A percentile compares a stretch with the other conserved stretches of the same genome.
These are phyloP conservation scores for Cirrhinus mrigala DNA, from an alignment of 2,797 vertebrate species.

Conservation along the genomic window DNA sequence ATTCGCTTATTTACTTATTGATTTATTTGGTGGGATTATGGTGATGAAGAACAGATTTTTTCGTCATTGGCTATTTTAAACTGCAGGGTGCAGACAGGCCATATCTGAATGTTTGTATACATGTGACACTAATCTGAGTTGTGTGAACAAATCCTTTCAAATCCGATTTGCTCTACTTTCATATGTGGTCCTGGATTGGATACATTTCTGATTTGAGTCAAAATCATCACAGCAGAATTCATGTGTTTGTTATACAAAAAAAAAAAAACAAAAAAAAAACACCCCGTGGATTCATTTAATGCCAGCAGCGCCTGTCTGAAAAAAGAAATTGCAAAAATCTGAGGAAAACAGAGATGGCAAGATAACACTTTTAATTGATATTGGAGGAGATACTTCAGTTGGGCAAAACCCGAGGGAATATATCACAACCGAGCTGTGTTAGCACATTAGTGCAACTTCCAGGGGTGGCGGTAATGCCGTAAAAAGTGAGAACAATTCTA, in stretches of 20 bases:
- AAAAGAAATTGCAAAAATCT: background rate
- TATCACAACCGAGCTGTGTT: background rate
- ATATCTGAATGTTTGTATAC: conserved; percentile 13
- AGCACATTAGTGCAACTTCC: conserved; percentile 15
- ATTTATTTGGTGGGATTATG: conserved; percentile 17
- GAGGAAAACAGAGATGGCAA: background rate
- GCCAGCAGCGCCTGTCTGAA: background rate
- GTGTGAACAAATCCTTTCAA: conserved; percentile 34
- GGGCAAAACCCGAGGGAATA: conserved; percentile 2
- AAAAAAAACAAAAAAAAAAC: background rate
- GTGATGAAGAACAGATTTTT: background rate
- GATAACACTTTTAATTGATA: conserved; percentile 22
- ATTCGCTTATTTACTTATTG: conserved; percentile 9
- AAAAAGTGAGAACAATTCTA: conserved; percentile 3
- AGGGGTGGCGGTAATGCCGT: background rate
- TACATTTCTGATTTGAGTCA: conserved; percentile 20
- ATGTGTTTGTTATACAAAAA: background rate
- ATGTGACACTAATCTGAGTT: conserved; percentile 23
- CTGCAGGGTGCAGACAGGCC: background rate
- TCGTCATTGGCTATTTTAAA: conserved; percentile 16
- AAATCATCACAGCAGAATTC: background rate
- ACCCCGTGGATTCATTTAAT: background rate
- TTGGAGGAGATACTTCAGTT: background rate
- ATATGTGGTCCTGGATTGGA: conserved; percentile 23
- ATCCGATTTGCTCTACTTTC: conserved; percentile 16